phyloP scores from a whole-genome alignment of 2,888 invertebrate genomes.

The Stenoptilia bipunctidactyla region DNA sequence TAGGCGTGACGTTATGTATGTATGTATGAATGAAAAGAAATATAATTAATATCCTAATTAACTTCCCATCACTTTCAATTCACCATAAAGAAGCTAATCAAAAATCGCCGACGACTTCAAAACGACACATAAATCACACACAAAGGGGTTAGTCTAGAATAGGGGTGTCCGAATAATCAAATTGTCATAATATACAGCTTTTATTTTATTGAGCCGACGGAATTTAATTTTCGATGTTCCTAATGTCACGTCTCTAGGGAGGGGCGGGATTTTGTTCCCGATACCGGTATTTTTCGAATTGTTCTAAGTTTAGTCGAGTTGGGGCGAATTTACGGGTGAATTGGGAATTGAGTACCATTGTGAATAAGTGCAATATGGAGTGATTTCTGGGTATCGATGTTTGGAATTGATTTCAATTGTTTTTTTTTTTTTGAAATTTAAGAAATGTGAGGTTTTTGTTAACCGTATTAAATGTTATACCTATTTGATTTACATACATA shows the following conservation, averaged over 20 bases:
- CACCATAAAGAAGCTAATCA: conserved; percentile 10
- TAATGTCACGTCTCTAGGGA: conserved; percentile 33
- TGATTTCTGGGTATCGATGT: conserved; percentile 22
- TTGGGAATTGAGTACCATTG: conserved; percentile 24
- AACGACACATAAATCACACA: conserved; percentile 13
- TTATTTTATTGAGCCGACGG: conserved; percentile 40
- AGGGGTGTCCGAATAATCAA: conserved; percentile 27
- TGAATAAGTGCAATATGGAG: conserved; percentile 29
- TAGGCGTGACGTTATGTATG: too few relatives aligned
- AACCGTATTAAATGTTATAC: too few relatives aligned
- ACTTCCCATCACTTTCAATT: too few relatives aligned
- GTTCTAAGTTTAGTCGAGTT: conserved; percentile 10
- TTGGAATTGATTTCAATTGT: conserved; percentile 2
- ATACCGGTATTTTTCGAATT: conserved; percentile 13
- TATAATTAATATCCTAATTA: too few relatives aligned
- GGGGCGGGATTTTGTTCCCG: conserved; percentile 21
- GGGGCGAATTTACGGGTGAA: conserved; percentile 34
- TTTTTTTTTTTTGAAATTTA: too few relatives aligned
- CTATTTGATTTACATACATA: too few relatives aligned
- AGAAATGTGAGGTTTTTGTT: too few relatives aligned
- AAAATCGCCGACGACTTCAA: conserved; percentile 10
- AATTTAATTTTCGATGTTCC: conserved; percentile 40
- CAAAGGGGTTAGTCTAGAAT: conserved; percentile 6
- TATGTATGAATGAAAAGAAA: too few relatives aligned
- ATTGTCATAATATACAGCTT: conserved; percentile 38